Percentiles rank a stretch among this genome's conserved stretches.
Evolutionary conservation across 2,113 vertebrate species (phyloP).

Genomic region (Cnemophilus loriae): DNA sequence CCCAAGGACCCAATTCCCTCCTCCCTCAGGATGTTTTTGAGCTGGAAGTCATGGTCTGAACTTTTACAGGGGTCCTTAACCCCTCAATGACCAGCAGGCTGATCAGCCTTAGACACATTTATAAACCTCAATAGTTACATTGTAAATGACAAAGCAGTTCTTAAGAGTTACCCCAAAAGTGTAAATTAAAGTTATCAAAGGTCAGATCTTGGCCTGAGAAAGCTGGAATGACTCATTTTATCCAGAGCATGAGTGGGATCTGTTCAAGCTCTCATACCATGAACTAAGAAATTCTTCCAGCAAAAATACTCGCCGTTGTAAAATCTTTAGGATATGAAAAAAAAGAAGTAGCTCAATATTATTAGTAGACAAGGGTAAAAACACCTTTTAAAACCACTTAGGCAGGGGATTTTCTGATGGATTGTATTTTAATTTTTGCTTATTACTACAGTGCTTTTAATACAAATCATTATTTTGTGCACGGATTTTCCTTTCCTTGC

Average conservation of each 20-base stretch:
- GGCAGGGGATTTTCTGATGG: neutral
- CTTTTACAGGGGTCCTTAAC: neutral
- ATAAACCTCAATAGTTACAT: neutral
- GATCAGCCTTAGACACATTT: neutral
- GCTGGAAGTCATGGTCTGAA: neutral
- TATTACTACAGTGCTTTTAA: neutral
- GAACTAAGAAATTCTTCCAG: neutral
- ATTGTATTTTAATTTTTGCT: neutral
- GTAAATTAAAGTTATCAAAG: neutral
- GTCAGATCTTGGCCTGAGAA: neutral
- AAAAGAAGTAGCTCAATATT: neutral
- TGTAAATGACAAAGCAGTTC: neutral
- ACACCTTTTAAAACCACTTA: neutral
- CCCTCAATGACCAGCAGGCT: neutral
- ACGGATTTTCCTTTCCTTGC: neutral
- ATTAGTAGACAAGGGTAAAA: neutral
- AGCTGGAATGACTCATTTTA: neutral
- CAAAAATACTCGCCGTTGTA: neutral
- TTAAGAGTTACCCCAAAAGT: neutral
- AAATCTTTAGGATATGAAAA: neutral
- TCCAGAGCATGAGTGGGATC: neutral
- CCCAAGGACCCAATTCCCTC: neutral
- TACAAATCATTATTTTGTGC: neutral
- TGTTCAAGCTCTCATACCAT: neutral
- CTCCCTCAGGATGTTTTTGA: neutral